These are phyloP conservation scores for Melanotaenia maccullochi DNA, from an alignment of 2,797 vertebrate genomes.

Conservation along the genomic window DNA sequence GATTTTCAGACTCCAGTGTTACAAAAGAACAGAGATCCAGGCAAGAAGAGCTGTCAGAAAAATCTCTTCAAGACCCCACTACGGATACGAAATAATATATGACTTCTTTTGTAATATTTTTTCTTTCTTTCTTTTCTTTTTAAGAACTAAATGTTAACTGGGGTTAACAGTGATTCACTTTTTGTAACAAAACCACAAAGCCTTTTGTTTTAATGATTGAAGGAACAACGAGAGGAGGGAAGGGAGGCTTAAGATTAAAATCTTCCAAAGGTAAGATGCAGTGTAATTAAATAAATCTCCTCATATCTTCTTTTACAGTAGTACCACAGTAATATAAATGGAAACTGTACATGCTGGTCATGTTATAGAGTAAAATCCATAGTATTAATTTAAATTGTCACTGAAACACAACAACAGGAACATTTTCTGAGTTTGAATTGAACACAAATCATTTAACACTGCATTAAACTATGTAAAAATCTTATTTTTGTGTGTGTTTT, in stretches of 20 bases:
- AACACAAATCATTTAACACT: slow-evolving; percentile 51
- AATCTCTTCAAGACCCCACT: slow-evolving; percentile 42
- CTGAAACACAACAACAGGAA: slow-evolving; percentile 29
- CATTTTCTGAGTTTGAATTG: slow-evolving; percentile 24
- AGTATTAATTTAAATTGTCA: slow-evolving; percentile 68
- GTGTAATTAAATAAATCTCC: slow-evolving; percentile 36
- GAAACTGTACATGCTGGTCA: slow-evolving; percentile 79
- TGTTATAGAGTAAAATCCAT: slow-evolving; percentile 61
- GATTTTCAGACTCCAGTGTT: slow-evolving; percentile 87
- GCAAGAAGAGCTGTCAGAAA: slow-evolving; percentile 75
- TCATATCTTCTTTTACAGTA: slow-evolving; percentile 63
- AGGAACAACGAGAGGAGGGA: not conserved
- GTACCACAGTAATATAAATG: slow-evolving; percentile 64
- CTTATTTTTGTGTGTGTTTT: not conserved
- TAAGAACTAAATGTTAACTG: slow-evolving; percentile 18
- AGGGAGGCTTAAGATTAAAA: slow-evolving; percentile 12
- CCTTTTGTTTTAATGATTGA: slow-evolving; percentile 25
- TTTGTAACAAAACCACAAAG: slow-evolving; percentile 44
- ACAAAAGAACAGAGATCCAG: slow-evolving; percentile 82
- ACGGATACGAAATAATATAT: slow-evolving; percentile 55
- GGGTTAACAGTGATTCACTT: slow-evolving; percentile 35
- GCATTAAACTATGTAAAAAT: slow-evolving; percentile 47
- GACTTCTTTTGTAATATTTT: slow-evolving; percentile 15
- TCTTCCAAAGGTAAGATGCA: slow-evolving; percentile 67
- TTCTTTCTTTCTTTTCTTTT: slow-evolving; percentile 23